These are phyloP conservation scores for Lordiphosa collinella DNA, from an alignment of 1,140 invertebrate genomes.

Conservation along the genomic window DNA sequence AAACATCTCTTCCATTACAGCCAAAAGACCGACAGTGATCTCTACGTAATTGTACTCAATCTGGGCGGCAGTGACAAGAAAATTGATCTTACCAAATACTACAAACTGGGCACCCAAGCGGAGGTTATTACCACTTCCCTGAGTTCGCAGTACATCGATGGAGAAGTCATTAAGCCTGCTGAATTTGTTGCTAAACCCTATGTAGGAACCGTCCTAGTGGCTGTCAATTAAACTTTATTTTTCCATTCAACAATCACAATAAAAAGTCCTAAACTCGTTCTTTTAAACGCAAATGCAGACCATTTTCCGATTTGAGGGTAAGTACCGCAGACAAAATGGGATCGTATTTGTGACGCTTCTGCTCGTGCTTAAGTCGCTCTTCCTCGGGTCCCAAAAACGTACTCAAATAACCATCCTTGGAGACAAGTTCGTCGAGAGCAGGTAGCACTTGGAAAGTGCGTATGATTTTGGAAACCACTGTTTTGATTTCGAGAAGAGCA, in stretches of 20 bases:
- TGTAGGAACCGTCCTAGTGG: constrained; percentile 55
- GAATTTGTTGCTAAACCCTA: constrained; percentile 50
- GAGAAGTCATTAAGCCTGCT: constrained; percentile 46
- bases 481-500: constrained; percentile 80
- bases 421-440: constrained; percentile 56
- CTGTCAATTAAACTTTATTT: constrained; percentile 20
- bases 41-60: constrained; percentile 67
- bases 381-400: constrained; percentile 39
- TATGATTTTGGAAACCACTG: constrained; percentile 79
- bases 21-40: constrained; percentile 52
- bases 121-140: constrained; percentile 73
- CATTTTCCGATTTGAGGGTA: constrained; percentile 69
- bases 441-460: constrained; percentile 70
- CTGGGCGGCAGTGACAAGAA: constrained; percentile 40
- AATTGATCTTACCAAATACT: constrained; percentile 55
- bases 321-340: constrained; percentile 57
- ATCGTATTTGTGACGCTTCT: constrained; percentile 60
- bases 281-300: constrained; percentile 52
- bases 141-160: constrained; percentile 60
- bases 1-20: constrained; percentile 9
- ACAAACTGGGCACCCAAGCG: constrained; percentile 37
- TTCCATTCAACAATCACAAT: constrained; percentile 13
- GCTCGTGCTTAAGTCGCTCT: constrained; percentile 28
- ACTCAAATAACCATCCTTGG: constrained; percentile 49
- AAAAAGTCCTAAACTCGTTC: constrained; percentile 26